Base-by-base conservation (phyloP, 2,888 invertebrate species). In the Cephus pygmeus region DNA sequence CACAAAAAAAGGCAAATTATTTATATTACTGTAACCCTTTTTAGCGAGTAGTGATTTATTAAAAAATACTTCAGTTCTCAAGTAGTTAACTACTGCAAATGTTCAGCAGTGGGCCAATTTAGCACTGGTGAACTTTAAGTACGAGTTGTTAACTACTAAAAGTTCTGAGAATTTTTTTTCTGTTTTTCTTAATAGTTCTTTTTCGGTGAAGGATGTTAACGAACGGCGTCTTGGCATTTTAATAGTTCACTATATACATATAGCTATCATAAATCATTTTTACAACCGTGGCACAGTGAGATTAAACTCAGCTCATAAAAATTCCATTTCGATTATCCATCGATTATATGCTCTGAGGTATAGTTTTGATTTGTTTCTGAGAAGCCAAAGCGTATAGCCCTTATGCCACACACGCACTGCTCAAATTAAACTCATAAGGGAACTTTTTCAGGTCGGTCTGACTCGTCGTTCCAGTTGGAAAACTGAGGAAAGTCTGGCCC, bases 311-410 rank as follows among this genome's bases (percentile, higher is more conserved):
- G 73, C 76, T 79, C 75, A 80, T 83, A 76, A 80, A 79, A 83
- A 83, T 83, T 84, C 81, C 78, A 74, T 80, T 77, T 81, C 71
- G 75, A 80, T 78, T 81, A 76, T 79, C 80, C 78, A 77, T 75
- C 77, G 77, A 80, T 82, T 82, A 82, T 80, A 80, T 73, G 30
- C 74, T 77, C 76, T 69, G 77, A 80, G 35, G 76, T 80, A 75
- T 74, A 75, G 79, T 77, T 73, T 79, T 83, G 80, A 83, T 84
- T 82, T 80, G 79, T 80, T 86, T 85, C 85, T 85, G 34, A 79
- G 85, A 85, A 86, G 77, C 68, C 78, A 15, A 15, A 56, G 23
- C 56, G 23, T 56, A 56, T 56, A 9, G 23, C 23, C 56, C 6
- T 56, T 56, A 23, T 56, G 23, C 23, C 56, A 15, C 15, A 40